Percentiles rank a stretch among this genome's conserved stretches.
phyloP scores from a whole-genome alignment of 2,888 invertebrate species.

The Cheilosia soror region DNA sequence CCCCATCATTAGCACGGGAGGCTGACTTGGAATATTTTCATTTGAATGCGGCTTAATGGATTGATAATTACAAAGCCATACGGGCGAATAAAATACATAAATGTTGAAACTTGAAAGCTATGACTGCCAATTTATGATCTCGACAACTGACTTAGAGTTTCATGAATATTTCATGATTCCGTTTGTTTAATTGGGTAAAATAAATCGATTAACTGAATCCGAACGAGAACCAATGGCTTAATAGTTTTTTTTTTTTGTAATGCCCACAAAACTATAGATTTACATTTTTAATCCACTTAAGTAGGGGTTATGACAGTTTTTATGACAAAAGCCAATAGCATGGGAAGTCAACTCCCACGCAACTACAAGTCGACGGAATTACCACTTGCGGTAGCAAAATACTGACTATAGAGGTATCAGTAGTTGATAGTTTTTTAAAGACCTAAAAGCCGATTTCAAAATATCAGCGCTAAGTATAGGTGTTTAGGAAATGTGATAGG shows the following conservation, averaged over 20 bases:
- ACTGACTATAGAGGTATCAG: too few relatives aligned
- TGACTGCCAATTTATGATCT: conserved; percentile 10
- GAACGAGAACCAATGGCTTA: neutral
- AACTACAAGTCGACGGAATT: too few relatives aligned
- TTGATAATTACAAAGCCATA: conserved; percentile 50
- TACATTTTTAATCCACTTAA: too few relatives aligned
- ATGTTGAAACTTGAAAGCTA: conserved; percentile 8
- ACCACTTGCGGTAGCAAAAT: too few relatives aligned
- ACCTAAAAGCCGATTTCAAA: too few relatives aligned
- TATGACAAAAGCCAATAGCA: too few relatives aligned
- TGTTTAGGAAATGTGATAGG: too few relatives aligned
- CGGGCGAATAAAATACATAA: conserved; percentile 24
- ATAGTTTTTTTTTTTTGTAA: too few relatives aligned
- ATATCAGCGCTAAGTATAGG: too few relatives aligned
- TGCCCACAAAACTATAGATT: neutral
- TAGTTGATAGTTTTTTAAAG: too few relatives aligned
- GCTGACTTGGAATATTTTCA: conserved; percentile 10
- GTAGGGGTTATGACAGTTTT: too few relatives aligned
- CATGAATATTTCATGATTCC: conserved; percentile 49
- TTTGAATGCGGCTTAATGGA: conserved; percentile 45
- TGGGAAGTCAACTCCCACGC: too few relatives aligned
- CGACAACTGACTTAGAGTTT: conserved; percentile 26
- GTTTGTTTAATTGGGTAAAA: conserved; percentile 8
- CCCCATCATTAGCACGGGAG: conserved; percentile 46
- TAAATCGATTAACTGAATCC: neutral